These are phyloP conservation scores for Paraplagusia blochii DNA, from an alignment of 2,113 vertebrate genomes.

Conservation along the genomic window DNA sequence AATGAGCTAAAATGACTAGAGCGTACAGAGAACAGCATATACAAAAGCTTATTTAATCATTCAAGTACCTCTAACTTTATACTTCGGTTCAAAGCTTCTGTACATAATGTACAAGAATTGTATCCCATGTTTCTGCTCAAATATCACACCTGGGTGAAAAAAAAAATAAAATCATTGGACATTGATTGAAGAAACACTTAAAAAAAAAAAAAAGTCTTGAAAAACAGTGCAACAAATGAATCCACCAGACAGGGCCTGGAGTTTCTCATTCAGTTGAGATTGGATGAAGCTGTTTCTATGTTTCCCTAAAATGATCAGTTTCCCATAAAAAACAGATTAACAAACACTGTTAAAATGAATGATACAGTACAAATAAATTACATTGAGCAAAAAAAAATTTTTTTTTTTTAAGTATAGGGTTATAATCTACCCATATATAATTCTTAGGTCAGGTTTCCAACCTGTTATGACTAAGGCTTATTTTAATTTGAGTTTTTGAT, in stretches of 20 bases:
- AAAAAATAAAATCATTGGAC: background rate
- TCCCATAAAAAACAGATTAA: background rate
- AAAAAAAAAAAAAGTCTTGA: constrained; percentile 3
- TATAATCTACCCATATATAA: too few relatives aligned
- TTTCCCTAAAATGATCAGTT: background rate
- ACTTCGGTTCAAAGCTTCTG: constrained; percentile 57
- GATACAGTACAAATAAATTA: constrained; percentile 1
- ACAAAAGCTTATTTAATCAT: constrained; percentile 67
- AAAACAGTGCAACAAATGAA: background rate
- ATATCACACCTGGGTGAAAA: background rate
- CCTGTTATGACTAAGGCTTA: background rate
- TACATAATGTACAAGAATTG: constrained; percentile 73
- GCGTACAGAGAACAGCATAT: constrained; percentile 58
- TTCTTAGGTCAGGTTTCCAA: too few relatives aligned
- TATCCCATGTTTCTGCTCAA: constrained; percentile 54
- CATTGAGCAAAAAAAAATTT: background rate
- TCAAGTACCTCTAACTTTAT: constrained; percentile 72
- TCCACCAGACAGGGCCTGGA: background rate
- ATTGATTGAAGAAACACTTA: background rate
- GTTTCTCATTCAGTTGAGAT: background rate
- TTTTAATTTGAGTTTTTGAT: background rate
- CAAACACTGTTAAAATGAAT: constrained; percentile 9
- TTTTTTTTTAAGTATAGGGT: background rate
- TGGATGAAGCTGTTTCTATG: background rate
- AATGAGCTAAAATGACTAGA: constrained; percentile 35